Evolutionary conservation across 92 coral and sea anemone genomes (phyloP), one percentile per base, ranked within the genome.

Genomic region (Plumapathes pennacea): DNA sequence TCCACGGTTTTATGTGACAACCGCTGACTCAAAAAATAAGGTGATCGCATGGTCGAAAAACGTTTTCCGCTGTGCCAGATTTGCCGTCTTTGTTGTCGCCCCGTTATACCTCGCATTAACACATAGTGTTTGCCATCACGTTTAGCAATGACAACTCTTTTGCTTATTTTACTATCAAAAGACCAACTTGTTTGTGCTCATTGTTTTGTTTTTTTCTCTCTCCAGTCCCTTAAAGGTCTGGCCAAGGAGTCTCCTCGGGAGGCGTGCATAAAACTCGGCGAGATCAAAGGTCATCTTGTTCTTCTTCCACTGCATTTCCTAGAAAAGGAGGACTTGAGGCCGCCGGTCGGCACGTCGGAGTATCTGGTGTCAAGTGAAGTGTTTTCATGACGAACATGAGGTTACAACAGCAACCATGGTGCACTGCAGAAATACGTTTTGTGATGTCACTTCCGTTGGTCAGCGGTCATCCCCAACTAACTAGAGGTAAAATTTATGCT

Each of bases 261-360:
- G 32, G 89, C 85, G 14, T 85, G 91, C 27, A 76, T 72, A 12
- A 57, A 57, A 42, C 69, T 91, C 32, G 31, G 63, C 14, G 75
- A 76, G 19, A 69, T 91, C 70, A 83, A 76, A 79, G 97, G 97
- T 41, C 89, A 91, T 76, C 76, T 91, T 24, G 97, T 91, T 10
- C 40, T 45, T 41, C 67, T 83, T 2, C 97, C 97, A 5, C 83
- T 91, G 13, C 84, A 72, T 37, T 91, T 91, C 62, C 56, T 91
- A 65, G 96, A 91, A 42, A 61, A 58, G 27, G 87, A 89, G 38
- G 80, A 80, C 72, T 85, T 91, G 44, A 78, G 90, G 58, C 97
- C 97, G 10, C 78, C 96, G n/a, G 65, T 84, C 33, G 96, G 91
- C 0, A 74, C 85, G 17, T 74, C 87, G 15, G 97, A 91, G 42